Base-by-base conservation (phyloP, 1,140 invertebrate genomes). In the Planococcus citri region DNA sequence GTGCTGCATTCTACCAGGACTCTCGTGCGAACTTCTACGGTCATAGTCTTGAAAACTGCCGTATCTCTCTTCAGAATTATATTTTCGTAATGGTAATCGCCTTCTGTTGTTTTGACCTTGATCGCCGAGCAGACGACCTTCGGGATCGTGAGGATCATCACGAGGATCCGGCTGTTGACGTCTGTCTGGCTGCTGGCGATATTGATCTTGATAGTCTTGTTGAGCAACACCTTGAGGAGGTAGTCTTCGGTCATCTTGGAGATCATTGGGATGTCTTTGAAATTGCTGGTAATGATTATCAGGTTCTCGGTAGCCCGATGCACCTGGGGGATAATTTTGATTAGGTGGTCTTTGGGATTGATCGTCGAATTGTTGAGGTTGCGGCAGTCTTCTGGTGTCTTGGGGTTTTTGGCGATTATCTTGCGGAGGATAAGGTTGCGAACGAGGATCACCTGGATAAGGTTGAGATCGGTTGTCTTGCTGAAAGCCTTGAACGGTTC, bases 341-440 rank as follows among this genome's bases (percentile, higher is more conserved):
- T 64, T 64, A 3, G 60, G 6, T 17, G 20, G 14, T 64, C 41
- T 14, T 51, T 64, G 57, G 8, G 57, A 9, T 9, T 37, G 12
- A 2, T 51, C 41, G 17, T 51, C 10, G 10, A 17, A 20, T n/a
- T 51, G 41, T 20, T 51, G 41, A 6, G 60, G 60, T 20, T 64
- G 60, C 21, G 21, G 21, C 60, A 64, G 60, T 64, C 60, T 64
- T 64, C 60, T 64, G 20, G 21, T 64, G 4, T 64, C 60, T 64
- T 64, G 60, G 8, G 10, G 20, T 24, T 64, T 25, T 25, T 64
- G 60, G 3, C 60, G 60, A 25, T 25, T 64, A 27, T 64, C 60
- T n/a, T n/a, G n/a, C 20, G 60, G 60, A 4, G 22, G 22, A 25
- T 27, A 64, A 4, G 21, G 60, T 27, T 64, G 60, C 14, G 25